Conservation (phyloP, 2,797 vertebrate species). For the Avahi laniger region DNA sequence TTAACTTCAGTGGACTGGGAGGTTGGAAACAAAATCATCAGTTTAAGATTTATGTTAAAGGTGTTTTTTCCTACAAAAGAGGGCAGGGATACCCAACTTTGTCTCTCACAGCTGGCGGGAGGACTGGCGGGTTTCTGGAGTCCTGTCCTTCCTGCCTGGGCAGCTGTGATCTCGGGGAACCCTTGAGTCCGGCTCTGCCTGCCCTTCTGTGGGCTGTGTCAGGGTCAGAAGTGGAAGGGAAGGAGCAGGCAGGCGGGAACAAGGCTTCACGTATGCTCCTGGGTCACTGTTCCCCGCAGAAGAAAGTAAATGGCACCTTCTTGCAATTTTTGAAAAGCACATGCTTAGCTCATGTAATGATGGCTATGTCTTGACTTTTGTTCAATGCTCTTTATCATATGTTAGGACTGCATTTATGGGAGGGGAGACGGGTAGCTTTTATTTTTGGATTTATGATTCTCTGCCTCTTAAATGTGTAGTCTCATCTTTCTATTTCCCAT, state of each 20-base stretch:
- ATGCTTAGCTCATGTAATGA: conserved; percentile 2
- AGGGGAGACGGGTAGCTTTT: not conserved
- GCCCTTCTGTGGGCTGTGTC: not conserved
- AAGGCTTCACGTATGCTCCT: not conserved
- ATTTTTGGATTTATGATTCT: conserved; percentile 17
- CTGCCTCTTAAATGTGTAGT: conserved; percentile 6
- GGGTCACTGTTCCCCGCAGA: not conserved
- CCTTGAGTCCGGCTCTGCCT: not conserved
- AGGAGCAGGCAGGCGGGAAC: not conserved
- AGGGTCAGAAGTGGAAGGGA: not conserved
- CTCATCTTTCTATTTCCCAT: not conserved
- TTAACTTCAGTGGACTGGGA: not conserved
- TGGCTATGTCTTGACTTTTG: not conserved
- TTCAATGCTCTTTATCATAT: not conserved
- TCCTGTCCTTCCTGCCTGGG: not conserved
- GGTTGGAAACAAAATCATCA: conserved; percentile 12
- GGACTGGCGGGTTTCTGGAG: not conserved
- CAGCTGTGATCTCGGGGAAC: not conserved
- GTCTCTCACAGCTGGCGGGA: not conserved
- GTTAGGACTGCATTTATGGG: not conserved
- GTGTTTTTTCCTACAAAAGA: not conserved
- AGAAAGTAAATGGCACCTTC: conserved; percentile 31
- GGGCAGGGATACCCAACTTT: not conserved
- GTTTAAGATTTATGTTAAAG: not conserved
- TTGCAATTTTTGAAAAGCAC: conserved; percentile 20